These are phyloP conservation scores for Pomatorhinus ruficollis DNA, from an alignment of 2,113 vertebrate species.

Conservation along the genomic window DNA sequence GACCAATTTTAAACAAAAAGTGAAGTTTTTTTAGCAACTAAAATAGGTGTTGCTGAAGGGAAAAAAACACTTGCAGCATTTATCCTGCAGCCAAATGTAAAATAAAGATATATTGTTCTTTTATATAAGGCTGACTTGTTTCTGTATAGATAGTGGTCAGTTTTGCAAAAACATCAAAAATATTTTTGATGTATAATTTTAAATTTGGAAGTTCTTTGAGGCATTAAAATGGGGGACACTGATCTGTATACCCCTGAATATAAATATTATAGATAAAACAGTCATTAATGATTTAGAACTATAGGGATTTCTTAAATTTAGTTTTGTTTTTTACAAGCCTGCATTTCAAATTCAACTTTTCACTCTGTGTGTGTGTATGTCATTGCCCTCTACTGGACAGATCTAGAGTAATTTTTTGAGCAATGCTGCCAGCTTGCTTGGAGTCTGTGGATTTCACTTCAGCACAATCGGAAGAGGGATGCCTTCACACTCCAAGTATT, in stretches of 20 bases:
- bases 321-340: background rate
- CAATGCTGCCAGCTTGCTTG: background rate
- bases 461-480: background rate
- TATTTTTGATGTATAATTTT: background rate
- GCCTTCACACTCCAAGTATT: background rate
- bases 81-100: background rate
- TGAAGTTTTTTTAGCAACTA: background rate
- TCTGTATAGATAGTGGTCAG: background rate
- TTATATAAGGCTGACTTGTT: background rate
- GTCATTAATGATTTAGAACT: background rate
- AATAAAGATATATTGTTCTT: background rate
- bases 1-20: background rate
- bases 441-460: background rate
- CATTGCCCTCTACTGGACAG: slow-evolving; percentile 61
- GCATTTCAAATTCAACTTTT: background rate
- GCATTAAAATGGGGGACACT: background rate
- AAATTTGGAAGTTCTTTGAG: background rate
- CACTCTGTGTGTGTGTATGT: background rate
- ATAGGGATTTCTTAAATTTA: background rate
- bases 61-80: background rate
- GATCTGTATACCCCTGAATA: background rate
- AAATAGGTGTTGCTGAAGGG: background rate
- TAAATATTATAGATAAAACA: background rate
- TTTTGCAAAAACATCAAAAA: background rate
- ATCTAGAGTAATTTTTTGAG: background rate